phyloP scores from a whole-genome alignment of 2,113 vertebrate genomes.

The Pterocles burchelli region DNA sequence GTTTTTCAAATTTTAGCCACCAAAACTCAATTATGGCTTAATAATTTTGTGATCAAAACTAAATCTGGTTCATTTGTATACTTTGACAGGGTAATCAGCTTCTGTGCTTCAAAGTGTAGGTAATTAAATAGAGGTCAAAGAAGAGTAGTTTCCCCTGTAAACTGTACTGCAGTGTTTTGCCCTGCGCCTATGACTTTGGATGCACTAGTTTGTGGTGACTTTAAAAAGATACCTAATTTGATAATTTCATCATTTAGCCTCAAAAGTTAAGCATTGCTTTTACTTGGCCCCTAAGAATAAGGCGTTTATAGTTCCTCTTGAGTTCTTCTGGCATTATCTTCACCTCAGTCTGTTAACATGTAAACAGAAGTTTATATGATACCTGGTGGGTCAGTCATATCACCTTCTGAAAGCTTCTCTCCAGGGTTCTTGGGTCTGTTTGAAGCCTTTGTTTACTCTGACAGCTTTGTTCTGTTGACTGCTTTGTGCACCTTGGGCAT shows the following conservation, averaged over 20 bases:
- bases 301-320: background rate
- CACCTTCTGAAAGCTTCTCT: background rate
- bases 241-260: background rate
- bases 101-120: background rate
- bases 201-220: background rate
- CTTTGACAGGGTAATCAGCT: background rate
- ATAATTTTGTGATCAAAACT: background rate
- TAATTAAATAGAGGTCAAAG: background rate
- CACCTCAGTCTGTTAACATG: background rate
- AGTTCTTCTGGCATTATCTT: background rate
- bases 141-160: background rate
- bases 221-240: background rate
- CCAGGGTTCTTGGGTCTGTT: background rate
- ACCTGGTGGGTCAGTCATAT: background rate
- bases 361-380: background rate
- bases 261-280: background rate
- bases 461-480: background rate
- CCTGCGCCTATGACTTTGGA: background rate
- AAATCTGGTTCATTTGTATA: background rate
- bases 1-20: conserved; percentile 47
- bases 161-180: background rate
- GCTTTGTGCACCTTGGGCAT: background rate
- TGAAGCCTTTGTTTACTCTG: background rate
- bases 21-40: conserved; percentile 11
- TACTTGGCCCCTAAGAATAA: background rate